Percentiles rank a stretch among this genome's conserved stretches.
These are phyloP conservation scores for Laupala kohalensis DNA, from an alignment of 1,140 invertebrate genomes.

Conservation along the genomic window DNA sequence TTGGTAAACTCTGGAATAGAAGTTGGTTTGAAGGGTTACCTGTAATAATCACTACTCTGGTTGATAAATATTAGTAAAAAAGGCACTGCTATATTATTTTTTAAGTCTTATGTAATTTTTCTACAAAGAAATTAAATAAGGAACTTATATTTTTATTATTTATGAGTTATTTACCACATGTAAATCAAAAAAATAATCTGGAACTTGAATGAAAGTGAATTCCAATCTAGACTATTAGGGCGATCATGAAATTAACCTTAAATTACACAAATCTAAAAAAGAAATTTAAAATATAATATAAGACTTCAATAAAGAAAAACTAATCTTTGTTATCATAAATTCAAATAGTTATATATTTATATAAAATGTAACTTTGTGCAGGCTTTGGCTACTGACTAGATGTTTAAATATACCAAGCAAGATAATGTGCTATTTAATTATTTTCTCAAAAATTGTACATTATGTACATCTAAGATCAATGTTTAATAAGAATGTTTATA, in stretches of 20 bases:
- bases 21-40: neutral
- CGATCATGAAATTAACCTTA: neutral
- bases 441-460: conserved; percentile 4
- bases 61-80: neutral
- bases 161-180: too few relatives aligned
- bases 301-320: neutral
- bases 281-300: neutral
- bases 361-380: neutral
- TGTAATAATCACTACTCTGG: neutral
- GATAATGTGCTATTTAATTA: conserved; percentile 1
- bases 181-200: neutral
- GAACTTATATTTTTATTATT: neutral
- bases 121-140: neutral
- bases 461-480: conserved; percentile 7
- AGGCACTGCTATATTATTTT: neutral
- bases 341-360: neutral
- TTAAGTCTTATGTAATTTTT: neutral
- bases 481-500: neutral
- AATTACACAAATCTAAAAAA: neutral
- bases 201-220: too few relatives aligned
- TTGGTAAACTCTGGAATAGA: neutral
- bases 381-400: conserved; percentile 10
- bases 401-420: conserved; percentile 1
- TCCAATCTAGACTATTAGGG: too few relatives aligned
- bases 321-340: neutral